Evolutionary conservation across 2,113 vertebrate species (phyloP), one percentile per base, ranked within the genome.

Genomic region (Agapornis roseicollis): DNA sequence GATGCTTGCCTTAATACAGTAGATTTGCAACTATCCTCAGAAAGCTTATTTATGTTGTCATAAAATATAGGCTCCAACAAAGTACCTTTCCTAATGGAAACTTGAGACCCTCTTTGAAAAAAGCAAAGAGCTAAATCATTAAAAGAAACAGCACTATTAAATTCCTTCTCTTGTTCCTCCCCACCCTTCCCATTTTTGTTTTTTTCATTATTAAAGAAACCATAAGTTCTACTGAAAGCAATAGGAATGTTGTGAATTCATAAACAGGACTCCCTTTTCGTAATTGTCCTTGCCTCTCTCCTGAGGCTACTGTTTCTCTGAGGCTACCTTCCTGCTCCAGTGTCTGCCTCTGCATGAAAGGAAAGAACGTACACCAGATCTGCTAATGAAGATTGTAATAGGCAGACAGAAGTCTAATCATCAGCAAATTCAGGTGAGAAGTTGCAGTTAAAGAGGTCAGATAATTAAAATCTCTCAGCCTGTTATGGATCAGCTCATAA

Each of bases 141-240:
- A 53, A 76, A 79, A 87, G 41, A 31, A 25, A 16, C 3, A 65
- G 18, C 20, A 39, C 10, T 74, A 37, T 53, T 58, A 71, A 79
- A 9, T 74, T 66, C 13, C 28, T 25, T 58, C n/a, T 56, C 60
- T 13, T 55, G 25, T 27, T 85, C 16, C 10, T 50, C 15, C 25
- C 16, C 55, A 61, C 3, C 2, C 2, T 28, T 3, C 2, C 3
- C 7, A 3, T 17, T 47, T 29, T 52, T 29, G 10, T 25, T 56
- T 20, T 11, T 65, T 79, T 60, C 25, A 61, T 60, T 53, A 66
- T 27, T 64, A 15, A 73, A 80, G 35, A 80, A 85, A 47, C 5
- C 4, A 3, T 52, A 73, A 88, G 18, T 35, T 24, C 65, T 74
- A 31, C 10, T 28, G 33, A 64, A 68, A 95, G 29, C 16, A 79